Percentiles rank a stretch among this genome's conserved stretches.
phyloP scores from a whole-genome alignment of 2,113 vertebrate species.

The Silurus glanis region DNA sequence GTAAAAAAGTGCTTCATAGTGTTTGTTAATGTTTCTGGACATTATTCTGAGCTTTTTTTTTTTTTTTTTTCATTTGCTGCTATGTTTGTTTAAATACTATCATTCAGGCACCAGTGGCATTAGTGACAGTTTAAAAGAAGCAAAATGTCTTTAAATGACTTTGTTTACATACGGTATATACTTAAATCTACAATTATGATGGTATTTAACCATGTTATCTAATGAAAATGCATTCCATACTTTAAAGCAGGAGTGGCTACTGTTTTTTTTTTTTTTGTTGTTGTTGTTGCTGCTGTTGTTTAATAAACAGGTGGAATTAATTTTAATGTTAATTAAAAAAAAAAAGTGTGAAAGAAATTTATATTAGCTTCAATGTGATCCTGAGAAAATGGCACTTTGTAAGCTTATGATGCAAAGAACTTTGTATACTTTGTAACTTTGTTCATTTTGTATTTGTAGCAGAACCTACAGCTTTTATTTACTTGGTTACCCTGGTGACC shows the following conservation, averaged over 20 bases:
- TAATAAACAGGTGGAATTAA: too few species aligned
- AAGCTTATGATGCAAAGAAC: background rate
- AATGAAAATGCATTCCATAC: too few species aligned
- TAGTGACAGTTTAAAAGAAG: too few species aligned
- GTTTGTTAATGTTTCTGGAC: conserved; percentile 52
- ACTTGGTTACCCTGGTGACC: background rate
- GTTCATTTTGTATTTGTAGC: background rate
- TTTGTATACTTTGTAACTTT: background rate
- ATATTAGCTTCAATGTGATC: background rate
- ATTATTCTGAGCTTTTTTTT: background rate
- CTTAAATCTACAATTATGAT: background rate
- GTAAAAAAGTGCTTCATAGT: background rate
- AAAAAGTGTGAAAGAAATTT: background rate
- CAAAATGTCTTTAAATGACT: background rate
- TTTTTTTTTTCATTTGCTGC: background rate
- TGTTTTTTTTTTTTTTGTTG: too few species aligned
- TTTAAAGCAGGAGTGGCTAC: too few species aligned
- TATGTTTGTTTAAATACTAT: background rate
- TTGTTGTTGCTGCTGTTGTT: too few species aligned
- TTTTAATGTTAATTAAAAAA: too few species aligned
- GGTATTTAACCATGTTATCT: too few species aligned
- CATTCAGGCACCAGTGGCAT: background rate
- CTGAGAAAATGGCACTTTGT: background rate
- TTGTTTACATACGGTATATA: background rate
- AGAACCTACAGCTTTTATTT: background rate